Evolutionary conservation across 1,140 invertebrate genomes (phyloP), one percentile per base, ranked within the genome.

Genomic region (Camponotus floridanus): DNA sequence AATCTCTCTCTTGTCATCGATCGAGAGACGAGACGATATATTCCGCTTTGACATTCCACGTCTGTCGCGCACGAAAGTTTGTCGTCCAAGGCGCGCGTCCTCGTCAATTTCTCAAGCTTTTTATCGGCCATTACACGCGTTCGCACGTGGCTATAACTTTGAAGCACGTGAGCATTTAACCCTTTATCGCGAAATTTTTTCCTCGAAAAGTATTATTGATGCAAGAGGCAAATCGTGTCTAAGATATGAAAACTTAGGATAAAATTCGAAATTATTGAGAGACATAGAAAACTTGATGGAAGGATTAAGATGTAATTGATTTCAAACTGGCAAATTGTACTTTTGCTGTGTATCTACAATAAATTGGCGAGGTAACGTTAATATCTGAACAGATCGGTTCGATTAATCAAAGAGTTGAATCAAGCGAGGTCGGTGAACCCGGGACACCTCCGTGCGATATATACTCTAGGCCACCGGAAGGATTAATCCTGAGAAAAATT

Each of bases 1-100:
- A 88, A 88, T 89, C 83, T 89, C 48, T 39, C 21, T 64, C 83
- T 76, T 57, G 42, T 39, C 18, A 71, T 8, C 59, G 55, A 42
- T 26, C n/a, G 36, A 31, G 62, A 31, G n/a, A 18, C 36, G 57
- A 6, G 62, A 4, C 57, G 68, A 31, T 5, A 33, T 11, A 36
- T n/a, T 51, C 9, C 18, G 9, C n/a, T 11, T 90, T 90, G 73
- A 84, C 88, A 90, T 90, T 90, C 88, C 64, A 65, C 73, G 68
- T 87, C 59, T 78, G 39, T 64, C 33, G 76, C 68, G 71, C 76
- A 86, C 79, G 86, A 90, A 90, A 90, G 78, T 90, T 90, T 59
- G 71, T 71, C 57, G 26, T 31, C 67, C 83, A 87, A 62, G 9
- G 39, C 64, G 48, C 36, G 73, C 73, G 9, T 51, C 39, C 42